Base-by-base conservation (phyloP, 2,888 invertebrate genomes). In the Caenorhabditis zanzibari region DNA sequence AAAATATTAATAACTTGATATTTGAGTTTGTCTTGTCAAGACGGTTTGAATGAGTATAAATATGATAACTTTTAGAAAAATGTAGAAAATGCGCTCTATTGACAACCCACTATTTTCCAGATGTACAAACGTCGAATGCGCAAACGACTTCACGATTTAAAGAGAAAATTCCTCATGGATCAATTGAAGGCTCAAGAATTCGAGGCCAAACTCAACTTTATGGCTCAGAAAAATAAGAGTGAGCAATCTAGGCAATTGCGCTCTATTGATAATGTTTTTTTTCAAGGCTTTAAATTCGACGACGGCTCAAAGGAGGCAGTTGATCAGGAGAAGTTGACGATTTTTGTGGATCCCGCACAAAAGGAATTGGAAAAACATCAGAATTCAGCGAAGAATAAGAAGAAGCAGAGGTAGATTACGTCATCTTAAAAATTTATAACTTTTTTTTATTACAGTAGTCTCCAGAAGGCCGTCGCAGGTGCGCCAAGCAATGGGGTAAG, bases 41-140 rank as follows among this genome's bases (percentile, higher is more conserved):
- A 4, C 14, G 9, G 5, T 41, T 14, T 10, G 12, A 41, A 41
- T 41, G 12, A 41, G 41, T 10, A 7, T 41, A 41, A 41, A 10
- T 14, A 41, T 41, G 41, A n/a, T n/a, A n/a, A n/a, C n/a, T n/a
- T n/a, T n/a, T n/a, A n/a, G n/a, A n/a, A n/a, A n/a, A n/a, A n/a
- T n/a, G n/a, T n/a, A n/a, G n/a, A n/a, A n/a, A n/a, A n/a, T n/a
- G 4, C 19, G 19, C 9, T n/a, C 16, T 14, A 4, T 2, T n/a
- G 47, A 47, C 7, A 47, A 47, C 6, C 19, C 1, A 19, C 7
- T 19, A 41, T 24, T 58, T 59, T 75, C n/a, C 66, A 82, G 81
- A 58, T 82, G 68, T 82, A 82, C 74, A 82, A 82, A 47, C 64
- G 82, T 32, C 35, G 82, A 58, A 77, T 82, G 82, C 73, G 79